Conservation (phyloP, 2,113 vertebrate genomes). For the Tenebrosternarchus preto region DNA sequence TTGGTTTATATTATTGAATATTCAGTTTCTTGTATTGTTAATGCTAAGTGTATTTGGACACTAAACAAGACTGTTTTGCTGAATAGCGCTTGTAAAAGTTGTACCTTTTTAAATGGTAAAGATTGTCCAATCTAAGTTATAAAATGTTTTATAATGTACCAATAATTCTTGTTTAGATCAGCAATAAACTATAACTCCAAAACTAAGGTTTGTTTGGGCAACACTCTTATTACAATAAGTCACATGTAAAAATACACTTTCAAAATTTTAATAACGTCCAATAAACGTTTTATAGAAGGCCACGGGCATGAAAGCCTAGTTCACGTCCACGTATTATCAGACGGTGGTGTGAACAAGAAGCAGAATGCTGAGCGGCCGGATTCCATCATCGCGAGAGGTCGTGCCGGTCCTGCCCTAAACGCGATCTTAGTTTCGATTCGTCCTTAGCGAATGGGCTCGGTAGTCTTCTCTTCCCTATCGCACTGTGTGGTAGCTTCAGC, state of each 20-base stretch:
- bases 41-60: neutral
- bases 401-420: neutral
- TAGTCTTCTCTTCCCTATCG: neutral
- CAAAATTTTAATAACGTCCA: no score
- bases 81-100: neutral
- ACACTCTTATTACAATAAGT: neutral
- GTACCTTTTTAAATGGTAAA: neutral
- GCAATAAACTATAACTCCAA: neutral
- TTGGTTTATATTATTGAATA: slow-evolving; percentile 5
- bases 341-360: neutral
- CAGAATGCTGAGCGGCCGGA: no score
- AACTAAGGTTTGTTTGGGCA: neutral
- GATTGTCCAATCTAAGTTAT: neutral
- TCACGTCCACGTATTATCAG: neutral
- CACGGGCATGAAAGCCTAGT: no score
- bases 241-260: no score
- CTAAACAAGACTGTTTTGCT: neutral
- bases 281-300: no score
- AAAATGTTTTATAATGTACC: neutral
- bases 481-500: slow-evolving; percentile 11
- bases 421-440: neutral
- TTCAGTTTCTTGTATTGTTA: neutral
- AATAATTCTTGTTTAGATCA: no score
- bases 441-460: neutral
- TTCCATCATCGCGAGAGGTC: slow-evolving; percentile 21